Conservation (phyloP, 2,797 vertebrate species). For the Lacerta bilineata region DNA sequence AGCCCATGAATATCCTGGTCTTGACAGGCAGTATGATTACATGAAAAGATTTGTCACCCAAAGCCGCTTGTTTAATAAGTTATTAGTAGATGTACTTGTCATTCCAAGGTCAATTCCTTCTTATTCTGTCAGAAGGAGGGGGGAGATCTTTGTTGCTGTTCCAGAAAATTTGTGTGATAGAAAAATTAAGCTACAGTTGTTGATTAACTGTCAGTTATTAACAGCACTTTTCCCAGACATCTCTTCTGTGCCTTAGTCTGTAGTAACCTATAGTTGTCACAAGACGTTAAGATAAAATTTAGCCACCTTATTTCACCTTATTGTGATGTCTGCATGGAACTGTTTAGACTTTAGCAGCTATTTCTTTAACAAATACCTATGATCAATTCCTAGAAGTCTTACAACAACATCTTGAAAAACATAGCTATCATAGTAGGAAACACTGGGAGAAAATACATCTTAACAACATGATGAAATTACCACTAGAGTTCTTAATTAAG, state of each 20-base stretch:
- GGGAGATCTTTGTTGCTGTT: neutral
- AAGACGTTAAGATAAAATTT: neutral
- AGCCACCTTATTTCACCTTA: neutral
- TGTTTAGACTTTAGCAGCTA: neutral
- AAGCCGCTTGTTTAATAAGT: neutral
- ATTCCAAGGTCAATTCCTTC: neutral
- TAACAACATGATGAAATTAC: constrained; percentile 4
- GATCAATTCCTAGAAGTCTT: neutral
- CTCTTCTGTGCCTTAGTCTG: neutral
- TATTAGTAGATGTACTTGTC: neutral
- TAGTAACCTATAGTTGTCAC: neutral
- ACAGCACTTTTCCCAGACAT: neutral
- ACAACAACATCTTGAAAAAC: constrained; percentile 2
- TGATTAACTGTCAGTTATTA: neutral
- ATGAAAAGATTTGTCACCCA: constrained; percentile 12
- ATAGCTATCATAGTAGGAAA: neutral
- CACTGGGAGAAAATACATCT: neutral
- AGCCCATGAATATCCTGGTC: neutral
- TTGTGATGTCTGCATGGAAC: neutral
- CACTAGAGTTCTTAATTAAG: constrained; percentile 1
- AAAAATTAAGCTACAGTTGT: neutral
- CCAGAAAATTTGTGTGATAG: neutral
- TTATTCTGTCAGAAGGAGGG: neutral
- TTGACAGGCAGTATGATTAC: neutral
- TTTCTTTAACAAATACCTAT: neutral